Conservation (phyloP, 2,797 vertebrate genomes). For the Pagetopsis macropterus region DNA sequence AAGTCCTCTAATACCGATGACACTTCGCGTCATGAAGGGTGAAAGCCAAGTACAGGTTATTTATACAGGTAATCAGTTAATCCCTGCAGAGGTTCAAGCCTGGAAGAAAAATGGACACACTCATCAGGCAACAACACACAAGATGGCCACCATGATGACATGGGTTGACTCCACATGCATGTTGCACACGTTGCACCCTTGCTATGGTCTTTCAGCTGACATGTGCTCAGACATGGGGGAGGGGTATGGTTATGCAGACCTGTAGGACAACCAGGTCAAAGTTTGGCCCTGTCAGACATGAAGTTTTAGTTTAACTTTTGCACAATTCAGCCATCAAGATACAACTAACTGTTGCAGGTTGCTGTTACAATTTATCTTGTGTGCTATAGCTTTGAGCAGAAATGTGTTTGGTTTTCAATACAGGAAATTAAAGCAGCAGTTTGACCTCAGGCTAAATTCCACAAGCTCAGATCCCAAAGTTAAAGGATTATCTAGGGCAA, state of each 20-base stretch:
- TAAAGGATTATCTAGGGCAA: slow-evolving; percentile 18
- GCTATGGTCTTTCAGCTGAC: slow-evolving; percentile 9
- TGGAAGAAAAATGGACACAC: slow-evolving; percentile 46
- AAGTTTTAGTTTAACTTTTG: background rate
- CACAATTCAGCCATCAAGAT: background rate
- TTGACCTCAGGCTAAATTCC: slow-evolving; percentile 56
- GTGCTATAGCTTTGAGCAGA: background rate
- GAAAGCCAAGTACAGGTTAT: slow-evolving; percentile 72
- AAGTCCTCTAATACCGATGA: slow-evolving; percentile 57
- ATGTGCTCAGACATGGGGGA: slow-evolving; percentile 5
- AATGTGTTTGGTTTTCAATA: background rate
- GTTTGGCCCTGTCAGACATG: background rate
- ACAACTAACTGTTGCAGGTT: background rate
- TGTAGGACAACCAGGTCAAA: slow-evolving; percentile 1
- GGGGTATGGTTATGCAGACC: background rate
- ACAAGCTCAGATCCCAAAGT: slow-evolving; percentile 35
- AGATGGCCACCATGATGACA: slow-evolving; percentile 36
- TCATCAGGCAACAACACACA: slow-evolving; percentile 50
- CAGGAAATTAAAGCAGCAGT: slow-evolving; percentile 59
- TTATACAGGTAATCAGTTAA: slow-evolving; percentile 82
- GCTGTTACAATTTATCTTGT: background rate
- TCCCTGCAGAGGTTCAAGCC: slow-evolving; percentile 54
- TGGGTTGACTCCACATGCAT: background rate
- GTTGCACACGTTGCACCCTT: background rate
- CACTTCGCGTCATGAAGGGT: slow-evolving; percentile 54